A percentile compares a stretch with the other conserved stretches of the same genome.
Evolutionary conservation across 2,113 vertebrate genomes (phyloP).

Genomic region (Nycticorax nycticorax): DNA sequence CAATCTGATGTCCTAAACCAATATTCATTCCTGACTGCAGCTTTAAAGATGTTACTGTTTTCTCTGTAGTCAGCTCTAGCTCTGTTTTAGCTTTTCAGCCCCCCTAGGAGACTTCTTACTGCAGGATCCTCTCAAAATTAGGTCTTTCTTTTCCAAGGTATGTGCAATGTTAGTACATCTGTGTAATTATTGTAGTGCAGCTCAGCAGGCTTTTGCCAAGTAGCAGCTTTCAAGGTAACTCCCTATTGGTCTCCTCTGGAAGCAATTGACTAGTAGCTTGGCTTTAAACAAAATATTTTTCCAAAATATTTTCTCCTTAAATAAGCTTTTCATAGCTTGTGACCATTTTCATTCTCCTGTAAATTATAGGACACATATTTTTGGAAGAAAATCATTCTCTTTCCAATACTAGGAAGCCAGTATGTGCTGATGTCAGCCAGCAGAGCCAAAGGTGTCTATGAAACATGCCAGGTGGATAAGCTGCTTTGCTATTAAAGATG

Average conservation of each 20-base stretch:
- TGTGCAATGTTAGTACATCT: not conserved
- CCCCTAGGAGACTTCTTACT: not conserved
- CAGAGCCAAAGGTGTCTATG: not conserved
- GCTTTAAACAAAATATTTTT: slow-evolving; percentile 4
- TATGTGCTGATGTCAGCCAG: not conserved
- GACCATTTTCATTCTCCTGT: not conserved
- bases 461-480: not conserved
- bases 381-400: not conserved
- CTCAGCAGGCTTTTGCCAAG: slow-evolving; percentile 34
- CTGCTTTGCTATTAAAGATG: slow-evolving; percentile 23
- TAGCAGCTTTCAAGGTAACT: slow-evolving; percentile 9
- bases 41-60: not conserved
- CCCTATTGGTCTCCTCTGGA: not conserved
- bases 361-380: not conserved
- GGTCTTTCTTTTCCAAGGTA: not conserved
- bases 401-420: not conserved
- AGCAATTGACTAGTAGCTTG: slow-evolving; percentile 8
- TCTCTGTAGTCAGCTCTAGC: not conserved
- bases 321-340: not conserved
- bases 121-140: not conserved
- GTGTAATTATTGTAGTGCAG: not conserved
- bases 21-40: not conserved
- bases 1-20: not conserved
- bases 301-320: slow-evolving; percentile 32
- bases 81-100: not conserved